Base-by-base conservation (phyloP, 2,113 vertebrate species). In the Ceyx cyanopectus region DNA sequence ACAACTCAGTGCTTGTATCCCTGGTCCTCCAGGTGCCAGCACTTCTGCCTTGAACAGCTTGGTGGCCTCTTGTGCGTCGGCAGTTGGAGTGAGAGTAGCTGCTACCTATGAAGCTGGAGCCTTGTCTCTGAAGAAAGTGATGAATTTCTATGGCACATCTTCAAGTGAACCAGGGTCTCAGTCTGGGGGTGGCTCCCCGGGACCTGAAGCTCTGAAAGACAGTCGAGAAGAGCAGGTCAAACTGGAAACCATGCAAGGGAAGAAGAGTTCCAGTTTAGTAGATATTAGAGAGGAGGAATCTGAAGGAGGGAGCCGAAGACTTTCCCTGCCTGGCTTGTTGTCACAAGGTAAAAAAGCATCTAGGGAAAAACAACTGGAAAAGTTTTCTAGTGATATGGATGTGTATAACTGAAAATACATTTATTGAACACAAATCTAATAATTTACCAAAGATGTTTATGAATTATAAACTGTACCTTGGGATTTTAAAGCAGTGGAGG, bases 221-320 rank as follows among this genome's bases (percentile, higher is more conserved):
- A 98, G 85, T 85, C 93, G 97, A 17, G 97, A 98, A 34, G 98
- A 99, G 84, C 98, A 98, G 58, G 98, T 99, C 54, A 98, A 96
- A 60, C 97, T 97, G 93, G 99, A 99, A 57, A 98, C 98, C 6
- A 98, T 98, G 97, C 99, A 99, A 95, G 98, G 98, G 9, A 99
- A 99, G 98, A 99, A 99, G 97, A 99, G 99, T 96, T 99, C 98
- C 92, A 99, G 99, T 96, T 98, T 99, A 7, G 99, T 99, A 57
- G 99, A 99, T 93, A 99, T 99, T 95, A 98, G 98, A 48, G 98
- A 99, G 95, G 99, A 99, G 78, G 99, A 99, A 86, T 98, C 98
- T 0, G 99, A 99, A 93, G 98, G 98, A 73, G 96, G 98, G 63
- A 98, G 98, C 85, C 98, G 99, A 67, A 99, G 99, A 74, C 99